phyloP scores from a whole-genome alignment of 2,113 vertebrate genomes.

The Erythrolamprus reginae region DNA sequence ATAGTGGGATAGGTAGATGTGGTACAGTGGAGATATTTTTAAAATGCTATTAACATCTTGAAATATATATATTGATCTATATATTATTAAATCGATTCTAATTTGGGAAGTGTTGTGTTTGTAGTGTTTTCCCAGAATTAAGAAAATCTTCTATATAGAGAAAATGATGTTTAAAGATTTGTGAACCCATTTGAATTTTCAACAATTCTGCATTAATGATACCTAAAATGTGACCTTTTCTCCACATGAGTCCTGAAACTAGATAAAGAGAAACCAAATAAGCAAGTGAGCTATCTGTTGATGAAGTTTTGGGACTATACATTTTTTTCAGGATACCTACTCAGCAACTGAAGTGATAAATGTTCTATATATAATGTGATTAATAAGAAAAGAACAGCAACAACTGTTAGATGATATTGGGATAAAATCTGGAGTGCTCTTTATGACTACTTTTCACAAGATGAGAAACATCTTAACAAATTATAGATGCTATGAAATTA shows the following conservation, averaged over 20 bases:
- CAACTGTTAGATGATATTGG: neutral
- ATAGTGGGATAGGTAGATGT: neutral
- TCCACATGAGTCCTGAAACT: neutral
- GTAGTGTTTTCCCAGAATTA: neutral
- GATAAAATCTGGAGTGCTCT: neutral
- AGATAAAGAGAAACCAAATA: neutral
- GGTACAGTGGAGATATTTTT: neutral
- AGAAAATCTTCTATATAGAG: neutral
- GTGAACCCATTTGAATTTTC: neutral
- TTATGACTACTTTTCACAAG: neutral
- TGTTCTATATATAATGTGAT: constrained; percentile 1
- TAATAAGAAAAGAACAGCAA: neutral
- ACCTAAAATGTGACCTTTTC: neutral
- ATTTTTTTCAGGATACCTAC: neutral
- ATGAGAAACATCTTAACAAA: neutral
- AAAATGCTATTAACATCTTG: neutral
- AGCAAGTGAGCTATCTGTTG: neutral
- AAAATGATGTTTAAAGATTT: neutral
- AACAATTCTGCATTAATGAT: neutral
- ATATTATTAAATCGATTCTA: neutral
- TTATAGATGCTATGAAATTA: neutral
- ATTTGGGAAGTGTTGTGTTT: neutral
- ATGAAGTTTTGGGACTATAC: neutral
- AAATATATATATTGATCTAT: neutral
- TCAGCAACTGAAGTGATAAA: neutral